Conservation (phyloP, 2,113 vertebrate genomes). For the Donacobius atricapilla region DNA sequence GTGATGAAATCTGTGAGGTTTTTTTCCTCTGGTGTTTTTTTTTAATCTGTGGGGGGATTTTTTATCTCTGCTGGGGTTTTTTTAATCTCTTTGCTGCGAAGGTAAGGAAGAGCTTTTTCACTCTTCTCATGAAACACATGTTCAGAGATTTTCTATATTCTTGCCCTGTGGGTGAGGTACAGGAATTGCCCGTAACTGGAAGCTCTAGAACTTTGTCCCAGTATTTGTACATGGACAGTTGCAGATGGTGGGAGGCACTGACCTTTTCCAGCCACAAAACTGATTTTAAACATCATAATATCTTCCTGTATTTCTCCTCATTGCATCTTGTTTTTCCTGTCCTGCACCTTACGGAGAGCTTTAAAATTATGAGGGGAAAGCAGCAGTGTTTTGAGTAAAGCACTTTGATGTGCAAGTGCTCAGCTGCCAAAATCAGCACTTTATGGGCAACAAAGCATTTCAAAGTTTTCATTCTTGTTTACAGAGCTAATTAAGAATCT, state of each 20-base stretch:
- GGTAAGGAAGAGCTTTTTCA: background rate
- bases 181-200: background rate
- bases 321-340: background rate
- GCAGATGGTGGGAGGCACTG: background rate
- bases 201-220: background rate
- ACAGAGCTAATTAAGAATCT: constrained; percentile 32
- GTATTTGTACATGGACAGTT: accelerated
- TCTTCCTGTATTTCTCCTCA: background rate
- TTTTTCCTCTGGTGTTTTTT: background rate
- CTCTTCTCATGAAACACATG: background rate
- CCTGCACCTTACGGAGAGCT: background rate
- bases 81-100: background rate
- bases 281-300: background rate
- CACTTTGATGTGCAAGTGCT: background rate
- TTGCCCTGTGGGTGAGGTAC: background rate
- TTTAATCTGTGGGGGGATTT: background rate
- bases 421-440: background rate
- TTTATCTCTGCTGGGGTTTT: background rate
- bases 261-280: background rate
- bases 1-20: background rate
- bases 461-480: constrained; percentile 16
- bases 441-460: background rate
- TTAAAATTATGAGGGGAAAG: background rate
- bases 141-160: background rate
- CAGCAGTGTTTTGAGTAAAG: background rate